A percentile compares a stretch with the other conserved stretches of the same genome.
Evolutionary conservation across 2,888 invertebrate species (phyloP).

Genomic region (Lasioglossum leucozonium): DNA sequence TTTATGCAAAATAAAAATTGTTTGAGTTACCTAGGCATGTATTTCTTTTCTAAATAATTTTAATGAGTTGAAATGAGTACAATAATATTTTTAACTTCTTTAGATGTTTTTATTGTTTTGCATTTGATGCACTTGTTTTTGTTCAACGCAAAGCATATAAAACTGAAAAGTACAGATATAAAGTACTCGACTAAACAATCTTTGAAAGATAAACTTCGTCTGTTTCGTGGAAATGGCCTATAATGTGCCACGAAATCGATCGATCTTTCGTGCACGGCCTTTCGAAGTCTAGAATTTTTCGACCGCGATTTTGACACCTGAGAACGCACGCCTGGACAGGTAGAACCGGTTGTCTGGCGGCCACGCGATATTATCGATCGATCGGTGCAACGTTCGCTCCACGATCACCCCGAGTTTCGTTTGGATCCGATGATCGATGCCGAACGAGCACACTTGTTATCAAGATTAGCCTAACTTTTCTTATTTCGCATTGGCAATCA

Average conservation of each 20-base stretch:
- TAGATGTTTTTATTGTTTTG: too few species aligned
- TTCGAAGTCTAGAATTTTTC: not conserved
- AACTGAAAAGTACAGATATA: too few species aligned
- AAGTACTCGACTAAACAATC: too few species aligned
- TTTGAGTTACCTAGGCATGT: too few species aligned
- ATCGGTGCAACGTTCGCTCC: slow-evolving; percentile 11
- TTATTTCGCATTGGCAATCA: too few species aligned
- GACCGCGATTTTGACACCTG: slow-evolving; percentile 1
- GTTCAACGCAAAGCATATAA: too few species aligned
- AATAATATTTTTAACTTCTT: too few species aligned
- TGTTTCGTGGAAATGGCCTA: not conserved
- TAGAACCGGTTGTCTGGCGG: not conserved
- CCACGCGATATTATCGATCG: not conserved
- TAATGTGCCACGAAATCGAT: not conserved
- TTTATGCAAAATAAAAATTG: too few species aligned
- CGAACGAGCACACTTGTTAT: not conserved
- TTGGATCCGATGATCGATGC: not conserved
- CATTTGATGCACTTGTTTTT: too few species aligned
- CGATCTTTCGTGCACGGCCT: not conserved
- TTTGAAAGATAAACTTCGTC: not conserved
- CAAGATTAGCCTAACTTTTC: not conserved
- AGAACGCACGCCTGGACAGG: not conserved
- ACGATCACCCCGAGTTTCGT: not conserved
- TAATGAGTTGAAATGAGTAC: too few species aligned
- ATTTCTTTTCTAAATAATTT: too few species aligned